A percentile compares a stretch with the other conserved stretches of the same genome.
Conservation (phyloP, 2,113 vertebrate genomes). For the Bothrops jararaca region DNA sequence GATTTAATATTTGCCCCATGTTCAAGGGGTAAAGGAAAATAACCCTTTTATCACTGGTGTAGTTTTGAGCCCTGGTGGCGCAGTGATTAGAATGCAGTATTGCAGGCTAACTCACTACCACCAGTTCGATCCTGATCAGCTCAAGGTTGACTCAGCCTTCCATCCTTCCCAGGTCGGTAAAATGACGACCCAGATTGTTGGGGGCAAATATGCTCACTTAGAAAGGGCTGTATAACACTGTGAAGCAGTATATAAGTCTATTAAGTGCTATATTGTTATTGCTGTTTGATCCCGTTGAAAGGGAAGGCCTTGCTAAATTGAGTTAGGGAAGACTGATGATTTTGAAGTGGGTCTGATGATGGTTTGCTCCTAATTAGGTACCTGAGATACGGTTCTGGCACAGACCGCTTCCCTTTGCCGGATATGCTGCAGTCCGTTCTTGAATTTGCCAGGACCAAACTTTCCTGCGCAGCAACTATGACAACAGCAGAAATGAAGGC, state of each 20-base stretch:
- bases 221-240: not conserved
- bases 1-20: not conserved
- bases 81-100: not conserved
- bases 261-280: not conserved
- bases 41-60: not conserved
- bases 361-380: slow-evolving; percentile 72
- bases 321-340: not conserved
- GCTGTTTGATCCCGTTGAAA: not conserved
- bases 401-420: slow-evolving; percentile 81
- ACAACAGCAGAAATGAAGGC: not conserved
- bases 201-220: not conserved
- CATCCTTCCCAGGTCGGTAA: not conserved
- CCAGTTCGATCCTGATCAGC: not conserved
- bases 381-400: slow-evolving; percentile 87
- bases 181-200: not conserved
- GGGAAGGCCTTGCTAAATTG: not conserved
- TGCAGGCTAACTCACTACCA: not conserved
- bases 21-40: not conserved
- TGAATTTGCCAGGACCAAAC: slow-evolving; percentile 85
- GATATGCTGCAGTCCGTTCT: slow-evolving; percentile 94
- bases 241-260: not conserved
- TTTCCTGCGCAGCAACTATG: slow-evolving; percentile 57
- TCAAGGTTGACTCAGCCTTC: not conserved
- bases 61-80: not conserved
- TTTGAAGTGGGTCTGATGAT: not conserved